Base-by-base conservation (phyloP, 2,113 vertebrate genomes). In the Thryonomys swinderianus region DNA sequence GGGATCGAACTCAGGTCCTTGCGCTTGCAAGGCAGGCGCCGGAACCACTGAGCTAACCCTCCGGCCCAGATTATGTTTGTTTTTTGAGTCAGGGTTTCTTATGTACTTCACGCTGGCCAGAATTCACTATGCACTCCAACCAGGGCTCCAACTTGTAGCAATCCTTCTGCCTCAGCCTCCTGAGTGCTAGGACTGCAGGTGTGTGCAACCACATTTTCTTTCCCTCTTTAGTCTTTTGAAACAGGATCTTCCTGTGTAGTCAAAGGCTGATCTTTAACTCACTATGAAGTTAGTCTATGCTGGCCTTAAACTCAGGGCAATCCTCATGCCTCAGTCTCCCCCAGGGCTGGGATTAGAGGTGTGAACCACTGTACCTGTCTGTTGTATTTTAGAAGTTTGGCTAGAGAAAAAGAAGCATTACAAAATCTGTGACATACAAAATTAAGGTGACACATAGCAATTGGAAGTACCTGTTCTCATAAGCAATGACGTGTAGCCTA, bases 361-460 rank as follows among this genome's bases (percentile, higher is more conserved):
- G 18, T 40, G 20, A 18, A 5, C 9, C 67, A 40, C 20, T 18
- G 37, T 9, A 3, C 20, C 21, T 71, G 17, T 34, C 34, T 67
- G 17, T 88, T 79, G 16, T 55, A 30, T 78, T 78, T 78, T 78
- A 92, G 57, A 80, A 62, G 66, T 67, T 61, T 96, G 81, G 84
- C 53, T 78, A 20, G 23, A 69, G 37, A 10, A 86, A 95, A 93
- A 42, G 61, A 80, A 91, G 73, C 78, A 73, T 69, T 62, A 71
- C 37, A 91, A 95, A 88, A 97, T 45, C 45, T 83, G 25, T 93
- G 45, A 4, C 10, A 93, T 81, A 71, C 73, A 95, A 95, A 96
- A 92, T 85, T 62, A 93, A 69, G 78, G 76, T 13, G 74, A 66
- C 59, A 84, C 25, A 59, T 37, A 85, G 84, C 37, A 83, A 27